Evolutionary conservation across 2,888 invertebrate species (phyloP).

Genomic region (Anodontia alba): DNA sequence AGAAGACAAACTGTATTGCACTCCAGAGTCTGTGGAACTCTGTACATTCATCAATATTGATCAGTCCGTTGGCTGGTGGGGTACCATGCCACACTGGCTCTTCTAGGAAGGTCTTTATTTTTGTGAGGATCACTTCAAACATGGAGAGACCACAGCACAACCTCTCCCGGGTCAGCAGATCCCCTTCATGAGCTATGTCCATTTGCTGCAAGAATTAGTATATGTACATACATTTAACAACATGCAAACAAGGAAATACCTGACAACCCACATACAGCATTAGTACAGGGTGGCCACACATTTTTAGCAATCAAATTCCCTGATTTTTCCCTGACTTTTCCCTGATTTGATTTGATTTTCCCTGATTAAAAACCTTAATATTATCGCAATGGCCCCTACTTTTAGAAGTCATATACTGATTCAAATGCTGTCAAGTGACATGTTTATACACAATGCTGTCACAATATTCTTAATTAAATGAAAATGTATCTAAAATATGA

Average conservation of each 20-base stretch:
- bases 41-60: conserved; percentile 97
- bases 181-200: conserved; percentile 96
- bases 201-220: conserved; percentile 90
- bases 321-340: no score
- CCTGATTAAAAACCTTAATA: no score
- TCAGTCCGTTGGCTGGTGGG: conserved; percentile 94
- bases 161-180: conserved; percentile 97
- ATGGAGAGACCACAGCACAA: conserved; percentile 99
- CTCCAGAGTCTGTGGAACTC: conserved; percentile 99
- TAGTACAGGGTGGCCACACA: not conserved
- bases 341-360: no score
- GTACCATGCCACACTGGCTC: conserved; percentile 92
- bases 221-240: no score
- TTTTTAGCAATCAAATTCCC: no score
- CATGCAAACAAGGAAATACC: no score
- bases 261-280: not conserved
- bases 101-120: conserved; percentile 92
- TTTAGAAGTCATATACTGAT: no score
- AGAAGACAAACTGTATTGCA: conserved; percentile 98
- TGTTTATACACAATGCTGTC: no score
- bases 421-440: no score
- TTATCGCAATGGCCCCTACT: no score
- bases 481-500: no score
- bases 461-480: no score
- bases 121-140: conserved; percentile 96